Evolutionary conservation across 64 coral and sea anemone species (phyloP).

Genomic region (Catalaphyllia jardinei): DNA sequence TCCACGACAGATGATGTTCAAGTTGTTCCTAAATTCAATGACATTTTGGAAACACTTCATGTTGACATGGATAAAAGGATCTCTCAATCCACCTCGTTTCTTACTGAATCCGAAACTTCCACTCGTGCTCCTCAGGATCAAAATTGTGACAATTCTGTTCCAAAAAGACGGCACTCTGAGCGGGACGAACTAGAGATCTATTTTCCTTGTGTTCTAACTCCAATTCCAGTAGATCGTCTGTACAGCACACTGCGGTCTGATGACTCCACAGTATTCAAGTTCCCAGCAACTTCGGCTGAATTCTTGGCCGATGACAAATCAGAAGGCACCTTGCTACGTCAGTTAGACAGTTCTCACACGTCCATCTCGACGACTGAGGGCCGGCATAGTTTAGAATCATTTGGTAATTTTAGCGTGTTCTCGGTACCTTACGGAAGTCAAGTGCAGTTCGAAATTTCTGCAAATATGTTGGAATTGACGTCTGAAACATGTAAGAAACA

Average conservation of each 20-base stretch:
- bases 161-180: conserved; percentile 21
- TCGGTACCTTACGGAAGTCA: neutral
- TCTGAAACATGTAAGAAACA: neutral
- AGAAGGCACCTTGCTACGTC: neutral
- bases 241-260: conserved; percentile 30
- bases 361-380: neutral
- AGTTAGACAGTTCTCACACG: neutral
- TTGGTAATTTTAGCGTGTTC: conserved; percentile 2
- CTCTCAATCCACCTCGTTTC: neutral
- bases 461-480: neutral
- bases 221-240: conserved; percentile 20
- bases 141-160: neutral
- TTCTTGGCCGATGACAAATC: neutral
- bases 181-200: conserved; percentile 37
- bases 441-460: neutral
- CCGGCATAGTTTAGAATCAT: conserved; percentile 25
- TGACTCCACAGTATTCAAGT: conserved; percentile 11
- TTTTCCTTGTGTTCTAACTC: conserved; percentile 33
- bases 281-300: conserved; percentile 12
- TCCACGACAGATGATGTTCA: neutral
- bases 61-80: neutral
- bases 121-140: neutral
- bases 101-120: neutral
- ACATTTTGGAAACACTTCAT: conserved; percentile 9
- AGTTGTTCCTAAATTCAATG: conserved; percentile 34